phyloP scores from a whole-genome alignment of 2,888 invertebrate genomes.

The Eristalinus sepulchralis region DNA sequence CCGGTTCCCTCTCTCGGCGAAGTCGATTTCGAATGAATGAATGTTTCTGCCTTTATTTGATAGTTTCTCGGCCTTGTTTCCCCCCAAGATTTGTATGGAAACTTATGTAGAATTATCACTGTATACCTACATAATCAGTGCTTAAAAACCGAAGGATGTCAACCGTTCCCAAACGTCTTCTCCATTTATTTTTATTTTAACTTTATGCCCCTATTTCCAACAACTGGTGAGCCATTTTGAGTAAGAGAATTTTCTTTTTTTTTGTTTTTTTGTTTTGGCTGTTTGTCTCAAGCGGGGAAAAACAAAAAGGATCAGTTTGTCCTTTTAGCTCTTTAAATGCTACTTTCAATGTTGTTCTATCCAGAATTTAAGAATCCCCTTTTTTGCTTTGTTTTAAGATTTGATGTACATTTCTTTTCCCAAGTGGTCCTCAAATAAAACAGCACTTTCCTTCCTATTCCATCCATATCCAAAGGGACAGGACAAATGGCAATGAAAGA shows the following conservation, averaged over 20 bases:
- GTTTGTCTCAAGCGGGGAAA: conserved; percentile 15
- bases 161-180: conserved; percentile 46
- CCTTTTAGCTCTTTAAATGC: conserved; percentile 46
- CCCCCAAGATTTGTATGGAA: background rate
- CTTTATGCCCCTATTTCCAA: conserved; percentile 44
- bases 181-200: conserved; percentile 55
- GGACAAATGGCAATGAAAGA: conserved; percentile 45
- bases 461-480: conserved; percentile 28
- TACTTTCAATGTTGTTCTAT: conserved; percentile 44
- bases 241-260: conserved; percentile 40
- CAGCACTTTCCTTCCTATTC: conserved; percentile 10
- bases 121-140: conserved; percentile 20
- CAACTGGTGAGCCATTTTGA: conserved; percentile 56
- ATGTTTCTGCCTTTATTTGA: conserved; percentile 5
- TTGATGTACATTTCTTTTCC: conserved; percentile 50
- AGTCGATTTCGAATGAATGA: background rate
- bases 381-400: conserved; percentile 56
- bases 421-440: conserved; percentile 50
- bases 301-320: conserved; percentile 23
- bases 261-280: background rate
- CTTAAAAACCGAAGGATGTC: conserved; percentile 14
- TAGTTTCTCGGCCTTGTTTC: background rate
- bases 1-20: background rate
- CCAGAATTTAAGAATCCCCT: conserved; percentile 49
- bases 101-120: conserved; percentile 3